Conservation (phyloP, 2,888 invertebrate species). For the Drosophila anceps region DNA sequence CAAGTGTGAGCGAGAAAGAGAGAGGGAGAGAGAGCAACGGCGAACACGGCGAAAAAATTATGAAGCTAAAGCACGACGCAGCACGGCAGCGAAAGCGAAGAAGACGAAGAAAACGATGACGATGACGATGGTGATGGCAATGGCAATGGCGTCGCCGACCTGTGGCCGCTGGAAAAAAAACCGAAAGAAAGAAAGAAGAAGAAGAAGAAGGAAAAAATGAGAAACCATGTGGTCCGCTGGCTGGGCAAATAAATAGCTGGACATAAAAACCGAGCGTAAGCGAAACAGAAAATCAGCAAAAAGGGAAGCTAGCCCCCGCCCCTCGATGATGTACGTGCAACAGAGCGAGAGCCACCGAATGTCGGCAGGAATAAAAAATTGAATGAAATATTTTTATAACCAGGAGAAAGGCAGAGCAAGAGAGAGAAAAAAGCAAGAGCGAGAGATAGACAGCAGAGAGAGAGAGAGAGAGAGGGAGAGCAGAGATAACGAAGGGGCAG, state of each 20-base stretch:
- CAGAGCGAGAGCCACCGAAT: conserved; percentile 56
- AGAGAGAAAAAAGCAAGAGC: conserved; percentile 7
- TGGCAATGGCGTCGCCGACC: conserved; percentile 58
- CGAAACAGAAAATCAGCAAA: conserved; percentile 56
- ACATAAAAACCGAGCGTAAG: conserved; percentile 68
- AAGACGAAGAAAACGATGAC: conserved; percentile 41
- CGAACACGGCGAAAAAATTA: conserved; percentile 64
- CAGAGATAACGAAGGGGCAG: conserved; percentile 14
- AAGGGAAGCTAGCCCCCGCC: conserved; percentile 26
- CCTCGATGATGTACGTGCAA: conserved; percentile 26
- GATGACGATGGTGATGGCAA: conserved; percentile 35
- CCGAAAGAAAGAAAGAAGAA: conserved; percentile 32
- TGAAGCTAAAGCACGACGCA: conserved; percentile 58
- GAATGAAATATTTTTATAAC: conserved; percentile 83
- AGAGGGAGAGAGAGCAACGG: conserved; percentile 36
- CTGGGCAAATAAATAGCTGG: conserved; percentile 77
- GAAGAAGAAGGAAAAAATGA: conserved; percentile 60
- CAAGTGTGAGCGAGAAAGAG: conserved; percentile 34
- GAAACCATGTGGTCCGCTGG: conserved; percentile 73
- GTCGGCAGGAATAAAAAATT: conserved; percentile 73
- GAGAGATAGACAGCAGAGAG: not conserved
- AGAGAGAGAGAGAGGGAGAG: conserved; percentile 3
- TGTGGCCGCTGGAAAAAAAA: conserved; percentile 50
- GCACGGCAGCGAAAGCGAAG: conserved; percentile 27
- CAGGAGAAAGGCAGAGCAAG: conserved; percentile 40